Conservation (phyloP, 1,140 invertebrate species). For the Panulirus ornatus region DNA sequence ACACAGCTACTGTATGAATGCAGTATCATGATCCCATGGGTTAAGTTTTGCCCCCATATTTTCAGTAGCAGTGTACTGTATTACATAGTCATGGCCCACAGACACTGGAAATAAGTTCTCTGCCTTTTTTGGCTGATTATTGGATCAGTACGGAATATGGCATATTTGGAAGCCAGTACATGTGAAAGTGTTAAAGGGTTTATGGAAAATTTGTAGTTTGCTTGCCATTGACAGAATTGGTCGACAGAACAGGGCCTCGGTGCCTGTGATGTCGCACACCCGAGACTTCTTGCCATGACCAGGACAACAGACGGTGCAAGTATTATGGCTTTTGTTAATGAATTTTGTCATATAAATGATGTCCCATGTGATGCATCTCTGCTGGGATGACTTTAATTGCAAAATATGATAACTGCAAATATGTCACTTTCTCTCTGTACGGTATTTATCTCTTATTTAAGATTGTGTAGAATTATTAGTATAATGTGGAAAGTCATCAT, state of each 20-base stretch:
- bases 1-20: neutral
- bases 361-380: conserved; percentile 46
- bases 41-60: neutral
- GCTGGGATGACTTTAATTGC: neutral
- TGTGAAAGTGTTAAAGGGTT: conserved; percentile 18
- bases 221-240: conserved; percentile 65
- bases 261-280: conserved; percentile 63
- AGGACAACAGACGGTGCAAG: conserved; percentile 56
- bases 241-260: conserved; percentile 65
- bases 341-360: conserved; percentile 44
- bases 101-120: too few species aligned
- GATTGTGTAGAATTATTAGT: neutral
- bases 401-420: conserved; percentile 15
- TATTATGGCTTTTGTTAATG: conserved; percentile 58
- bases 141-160: neutral
- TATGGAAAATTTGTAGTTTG: conserved; percentile 37
- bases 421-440: conserved; percentile 30
- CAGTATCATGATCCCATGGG: neutral
- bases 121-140: neutral
- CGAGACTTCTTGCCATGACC: conserved; percentile 51
- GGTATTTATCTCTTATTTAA: conserved; percentile 2
- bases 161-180: conserved; percentile 2
- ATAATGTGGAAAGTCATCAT: neutral
- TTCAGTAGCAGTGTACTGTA: neutral
- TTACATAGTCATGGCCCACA: too few species aligned